Base-by-base conservation (phyloP, 2,797 vertebrate species). In the Rhabdomys pumilio region DNA sequence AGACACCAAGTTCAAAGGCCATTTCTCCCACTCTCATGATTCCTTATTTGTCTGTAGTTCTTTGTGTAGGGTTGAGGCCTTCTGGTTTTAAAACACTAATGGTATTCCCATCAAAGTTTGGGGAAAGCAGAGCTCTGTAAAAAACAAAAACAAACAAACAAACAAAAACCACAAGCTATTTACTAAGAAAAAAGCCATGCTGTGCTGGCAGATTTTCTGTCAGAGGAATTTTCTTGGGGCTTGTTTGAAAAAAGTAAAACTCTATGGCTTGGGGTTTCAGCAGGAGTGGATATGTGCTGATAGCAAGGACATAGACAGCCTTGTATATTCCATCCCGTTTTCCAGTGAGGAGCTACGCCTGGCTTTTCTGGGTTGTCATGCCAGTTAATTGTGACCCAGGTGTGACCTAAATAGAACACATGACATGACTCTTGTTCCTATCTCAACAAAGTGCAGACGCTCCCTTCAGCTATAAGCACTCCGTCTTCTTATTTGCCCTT, bases 41-140 rank as follows among this genome's bases (percentile, higher is more conserved):
- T 22, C n/a, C 24, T 3, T 38, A 26, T 8, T 83, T 34, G 50
- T 34, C 47, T 79, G 38, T 29, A 0, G 24, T 29, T 44, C 57
- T 44, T 61, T 17, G 57, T 41, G 38, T 1, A 57, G 53, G 14
- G 38, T 44, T 29, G 14, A 44, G 14, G 24, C 59, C n/a, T 80
- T 83, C 55, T 63, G 55, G 26, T 82, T 93, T 81, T 67, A 89
- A 96, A 90, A 50, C 26, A 61, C 53, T 38, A 55, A 73, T 47
- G 29, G 38, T 89, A 13, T 94, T 47, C 13, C 41, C n/a, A 81
- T 17, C 53, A 6, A 44, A 34, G n/a, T 15, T 31, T 47, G 4
- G 24, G 47, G n/a, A 41, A 81, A 59, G 15, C 8, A 50, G 84
- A 61, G 13, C 8, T 67, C 31, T 75, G 4, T 57, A 85, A 77